Evolutionary conservation across 1,140 invertebrate genomes (phyloP).

Genomic region (Helicoverpa armigera): DNA sequence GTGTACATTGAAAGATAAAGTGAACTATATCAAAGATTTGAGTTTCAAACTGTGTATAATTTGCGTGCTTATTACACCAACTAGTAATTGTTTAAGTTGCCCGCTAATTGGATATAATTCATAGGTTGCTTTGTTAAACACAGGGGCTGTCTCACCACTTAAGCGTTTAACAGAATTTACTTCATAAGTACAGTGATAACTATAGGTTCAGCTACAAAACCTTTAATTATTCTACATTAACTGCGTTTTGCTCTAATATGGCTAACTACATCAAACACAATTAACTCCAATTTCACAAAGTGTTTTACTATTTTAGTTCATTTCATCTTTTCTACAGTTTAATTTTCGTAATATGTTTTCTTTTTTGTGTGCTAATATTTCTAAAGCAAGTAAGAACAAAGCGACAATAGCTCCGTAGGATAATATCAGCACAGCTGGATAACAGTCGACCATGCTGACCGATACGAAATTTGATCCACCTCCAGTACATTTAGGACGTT

Average conservation of each 20-base stretch:
- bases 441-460: slow-evolving; percentile 88
- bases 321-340: neutral
- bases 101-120: slow-evolving; percentile 25
- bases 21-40: neutral
- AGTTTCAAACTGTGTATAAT: neutral
- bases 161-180: slow-evolving; percentile 7
- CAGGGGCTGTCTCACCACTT: slow-evolving; percentile 10
- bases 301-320: neutral
- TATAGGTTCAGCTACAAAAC: slow-evolving; percentile 11
- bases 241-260: neutral
- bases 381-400: slow-evolving; percentile 36
- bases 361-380: slow-evolving; percentile 40
- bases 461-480: slow-evolving; percentile 86
- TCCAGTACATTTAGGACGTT: slow-evolving; percentile 87
- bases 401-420: slow-evolving; percentile 79
- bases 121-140: slow-evolving; percentile 14
- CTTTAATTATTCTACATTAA: neutral
- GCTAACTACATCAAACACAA: neutral
- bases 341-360: slow-evolving; percentile 1
- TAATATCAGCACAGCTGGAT: slow-evolving; percentile 81
- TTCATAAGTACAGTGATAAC: slow-evolving; percentile 17
- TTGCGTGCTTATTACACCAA: slow-evolving; percentile 2
- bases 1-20: neutral
- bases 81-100: neutral
- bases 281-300: neutral